phyloP scores from a whole-genome alignment of 2,888 invertebrate species.

The Drosophila lacicola region DNA sequence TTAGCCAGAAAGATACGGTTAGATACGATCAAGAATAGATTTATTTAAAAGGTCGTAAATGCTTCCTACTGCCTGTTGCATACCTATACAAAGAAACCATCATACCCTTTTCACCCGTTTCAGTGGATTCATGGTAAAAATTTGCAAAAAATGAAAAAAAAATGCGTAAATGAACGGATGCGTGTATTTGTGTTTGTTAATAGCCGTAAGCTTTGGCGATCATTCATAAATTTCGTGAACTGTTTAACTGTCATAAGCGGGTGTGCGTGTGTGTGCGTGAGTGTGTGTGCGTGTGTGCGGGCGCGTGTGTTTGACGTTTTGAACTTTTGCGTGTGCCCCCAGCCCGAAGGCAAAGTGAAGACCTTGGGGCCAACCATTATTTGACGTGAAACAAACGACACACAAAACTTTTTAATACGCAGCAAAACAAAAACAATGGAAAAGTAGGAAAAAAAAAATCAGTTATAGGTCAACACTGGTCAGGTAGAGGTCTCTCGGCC shows the following conservation, averaged over 20 bases:
- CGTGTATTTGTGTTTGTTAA: constrained; percentile 63
- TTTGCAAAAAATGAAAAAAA: constrained; percentile 19
- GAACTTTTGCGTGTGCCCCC: constrained; percentile 63
- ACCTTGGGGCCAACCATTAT: constrained; percentile 56
- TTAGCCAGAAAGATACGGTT: too few relatives aligned
- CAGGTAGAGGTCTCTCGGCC: constrained; percentile 66
- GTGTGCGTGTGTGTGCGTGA: constrained; percentile 7
- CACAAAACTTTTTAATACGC: constrained; percentile 33
- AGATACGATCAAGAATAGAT: too few relatives aligned
- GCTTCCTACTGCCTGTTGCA: too few relatives aligned
- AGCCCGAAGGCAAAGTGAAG: constrained; percentile 66
- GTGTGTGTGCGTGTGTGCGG: constrained; percentile 22
- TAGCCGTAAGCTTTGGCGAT: constrained; percentile 67
- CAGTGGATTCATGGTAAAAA: too few relatives aligned
- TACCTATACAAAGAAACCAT: too few relatives aligned
- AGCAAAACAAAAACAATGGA: constrained; percentile 27
- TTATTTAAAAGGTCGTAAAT: too few relatives aligned
- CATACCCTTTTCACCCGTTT: not conserved
- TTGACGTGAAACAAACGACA: constrained; percentile 38
- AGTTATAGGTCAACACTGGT: constrained; percentile 74
- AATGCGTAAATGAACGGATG: constrained; percentile 35
- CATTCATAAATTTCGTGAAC: constrained; percentile 77
- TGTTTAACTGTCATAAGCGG: constrained; percentile 42
- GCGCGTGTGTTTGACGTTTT: constrained; percentile 51
- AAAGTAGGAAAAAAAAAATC: constrained; percentile 32